Evolutionary conservation across 2,113 vertebrate species (phyloP).

Genomic region (Excalfactoria chinensis): DNA sequence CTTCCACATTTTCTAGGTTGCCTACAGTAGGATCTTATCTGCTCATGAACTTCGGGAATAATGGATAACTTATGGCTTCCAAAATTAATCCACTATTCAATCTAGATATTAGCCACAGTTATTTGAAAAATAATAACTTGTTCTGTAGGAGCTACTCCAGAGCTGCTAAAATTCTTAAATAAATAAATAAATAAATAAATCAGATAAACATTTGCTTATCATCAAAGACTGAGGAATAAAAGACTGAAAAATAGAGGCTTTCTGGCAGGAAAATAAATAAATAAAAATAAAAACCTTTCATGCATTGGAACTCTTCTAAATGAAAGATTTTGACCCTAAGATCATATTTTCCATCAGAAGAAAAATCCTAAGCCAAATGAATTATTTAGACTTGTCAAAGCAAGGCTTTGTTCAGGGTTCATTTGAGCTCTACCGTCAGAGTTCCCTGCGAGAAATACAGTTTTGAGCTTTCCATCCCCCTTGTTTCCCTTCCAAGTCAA

Average conservation of each 20-base stretch:
- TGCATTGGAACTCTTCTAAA: background rate
- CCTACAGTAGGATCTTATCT: background rate
- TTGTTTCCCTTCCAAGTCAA: background rate
- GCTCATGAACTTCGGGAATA: background rate
- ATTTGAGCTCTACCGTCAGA: background rate
- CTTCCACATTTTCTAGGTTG: background rate
- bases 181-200: too few relatives aligned
- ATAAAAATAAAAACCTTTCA: background rate
- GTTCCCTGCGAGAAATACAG: background rate
- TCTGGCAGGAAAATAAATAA: fast-evolving
- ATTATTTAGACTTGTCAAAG: background rate
- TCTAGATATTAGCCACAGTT: background rate
- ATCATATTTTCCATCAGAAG: background rate
- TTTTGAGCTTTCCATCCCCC: background rate
- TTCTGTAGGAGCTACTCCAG: background rate
- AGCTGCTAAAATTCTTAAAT: background rate
- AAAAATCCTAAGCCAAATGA: background rate
- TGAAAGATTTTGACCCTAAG: background rate
- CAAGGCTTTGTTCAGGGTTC: background rate
- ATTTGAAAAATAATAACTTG: background rate
- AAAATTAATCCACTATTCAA: background rate
- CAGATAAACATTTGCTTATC: background rate
- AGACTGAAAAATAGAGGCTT: background rate
- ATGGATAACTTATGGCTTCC: background rate
- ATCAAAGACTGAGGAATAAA: background rate